Conservation (phyloP, 2,113 vertebrate species). For the Sorex fumeus region DNA sequence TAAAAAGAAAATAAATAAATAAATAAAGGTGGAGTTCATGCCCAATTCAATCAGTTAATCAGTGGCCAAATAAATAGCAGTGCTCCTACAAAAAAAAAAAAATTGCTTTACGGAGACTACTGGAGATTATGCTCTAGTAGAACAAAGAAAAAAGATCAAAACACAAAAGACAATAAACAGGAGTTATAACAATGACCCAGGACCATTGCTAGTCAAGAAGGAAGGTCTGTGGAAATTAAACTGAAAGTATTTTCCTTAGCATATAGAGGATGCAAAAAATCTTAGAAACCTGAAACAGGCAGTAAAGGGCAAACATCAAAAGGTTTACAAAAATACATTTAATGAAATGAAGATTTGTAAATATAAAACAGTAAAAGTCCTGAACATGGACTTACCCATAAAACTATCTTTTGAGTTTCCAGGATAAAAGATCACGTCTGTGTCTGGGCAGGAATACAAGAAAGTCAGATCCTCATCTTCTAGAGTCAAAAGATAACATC, state of each 20-base stretch:
- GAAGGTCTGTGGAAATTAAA: background rate
- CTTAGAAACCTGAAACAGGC: background rate
- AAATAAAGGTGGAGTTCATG: no score
- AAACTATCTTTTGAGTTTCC: constrained; percentile 22
- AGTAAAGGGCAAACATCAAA: background rate
- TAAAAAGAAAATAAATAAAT: no score
- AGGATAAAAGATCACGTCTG: background rate
- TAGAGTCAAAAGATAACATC: background rate
- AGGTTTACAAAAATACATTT: background rate
- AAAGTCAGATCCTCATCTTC: background rate
- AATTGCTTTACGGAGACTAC: background rate
- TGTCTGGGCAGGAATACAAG: background rate
- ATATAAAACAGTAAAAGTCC: constrained; percentile 26
- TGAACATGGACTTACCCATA: background rate
- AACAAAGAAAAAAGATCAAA: constrained; percentile 39
- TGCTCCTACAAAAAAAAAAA: no score
- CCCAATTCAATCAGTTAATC: no score
- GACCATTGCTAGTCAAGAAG: background rate
- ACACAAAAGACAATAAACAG: background rate
- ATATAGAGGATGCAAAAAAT: background rate
- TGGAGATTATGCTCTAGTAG: background rate
- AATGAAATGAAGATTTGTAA: constrained; percentile 1
- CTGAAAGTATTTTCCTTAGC: background rate
- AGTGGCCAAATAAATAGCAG: no score
- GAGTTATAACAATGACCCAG: background rate